Percentiles rank a stretch among this genome's conserved stretches.
These are phyloP conservation scores for Pheosia gnoma DNA, from an alignment of 2,888 invertebrate species.

Conservation along the genomic window DNA sequence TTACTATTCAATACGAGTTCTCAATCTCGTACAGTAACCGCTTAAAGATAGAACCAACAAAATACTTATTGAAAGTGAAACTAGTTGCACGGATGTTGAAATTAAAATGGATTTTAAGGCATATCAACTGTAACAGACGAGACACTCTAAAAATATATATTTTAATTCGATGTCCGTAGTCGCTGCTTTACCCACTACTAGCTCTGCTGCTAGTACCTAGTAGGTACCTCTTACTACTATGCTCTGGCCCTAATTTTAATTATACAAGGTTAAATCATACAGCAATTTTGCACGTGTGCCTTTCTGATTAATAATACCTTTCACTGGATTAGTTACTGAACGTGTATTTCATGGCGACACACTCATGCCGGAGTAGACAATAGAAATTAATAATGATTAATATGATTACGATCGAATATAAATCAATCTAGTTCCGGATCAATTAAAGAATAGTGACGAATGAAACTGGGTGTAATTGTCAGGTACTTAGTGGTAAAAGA, in stretches of 20 bases:
- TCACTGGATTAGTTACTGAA: slow-evolving; percentile 22
- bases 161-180: background rate
- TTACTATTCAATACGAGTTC: background rate
- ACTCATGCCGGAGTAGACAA: background rate
- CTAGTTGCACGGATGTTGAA: slow-evolving; percentile 1
- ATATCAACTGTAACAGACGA: background rate
- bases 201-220: too few relatives aligned
- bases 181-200: background rate
- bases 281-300: slow-evolving; percentile 18
- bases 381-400: background rate
- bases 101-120: background rate
- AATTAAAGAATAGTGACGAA: background rate
- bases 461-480: too few relatives aligned
- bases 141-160: background rate
- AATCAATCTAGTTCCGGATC: slow-evolving; percentile 12
- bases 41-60: background rate
- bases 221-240: too few relatives aligned
- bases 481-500: too few relatives aligned
- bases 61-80: slow-evolving; percentile 7
- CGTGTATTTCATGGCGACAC: slow-evolving; percentile 3
- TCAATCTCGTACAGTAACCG: background rate
- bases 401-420: background rate
- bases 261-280: slow-evolving; percentile 22
- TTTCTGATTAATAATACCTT: slow-evolving; percentile 14
- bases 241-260: background rate